Evolutionary conservation across 2,113 vertebrate genomes (phyloP).

Genomic region (Himantopus leucocephalus): DNA sequence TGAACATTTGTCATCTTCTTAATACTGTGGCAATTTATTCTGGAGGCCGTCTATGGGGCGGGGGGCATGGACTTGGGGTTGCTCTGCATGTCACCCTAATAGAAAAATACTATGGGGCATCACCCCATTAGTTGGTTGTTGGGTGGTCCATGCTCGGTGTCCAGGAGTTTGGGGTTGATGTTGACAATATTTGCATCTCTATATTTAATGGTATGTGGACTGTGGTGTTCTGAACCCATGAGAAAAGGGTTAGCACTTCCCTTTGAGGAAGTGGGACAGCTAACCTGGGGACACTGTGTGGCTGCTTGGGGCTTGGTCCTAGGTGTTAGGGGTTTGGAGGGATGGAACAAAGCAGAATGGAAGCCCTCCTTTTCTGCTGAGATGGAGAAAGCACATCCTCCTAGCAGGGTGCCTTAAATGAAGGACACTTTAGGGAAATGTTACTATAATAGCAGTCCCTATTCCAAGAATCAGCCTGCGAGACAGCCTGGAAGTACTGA

Average conservation of each 20-base stretch:
- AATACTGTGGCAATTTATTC: not conserved
- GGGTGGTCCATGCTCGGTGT: not conserved
- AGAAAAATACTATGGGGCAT: not conserved
- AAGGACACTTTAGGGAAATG: not conserved
- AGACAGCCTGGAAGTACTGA: not conserved
- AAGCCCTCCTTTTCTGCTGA: not conserved
- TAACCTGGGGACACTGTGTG: not conserved
- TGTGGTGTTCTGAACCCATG: not conserved
- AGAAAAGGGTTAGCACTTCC: not conserved
- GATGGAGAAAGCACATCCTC: not conserved
- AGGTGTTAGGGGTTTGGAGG: not conserved
- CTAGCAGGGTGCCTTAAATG: not conserved
- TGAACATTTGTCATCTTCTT: not conserved
- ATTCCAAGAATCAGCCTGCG: not conserved
- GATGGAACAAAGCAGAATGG: not conserved
- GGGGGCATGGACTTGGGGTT: not conserved
- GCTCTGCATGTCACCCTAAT: not conserved
- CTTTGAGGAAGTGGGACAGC: not conserved
- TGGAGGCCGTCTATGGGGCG: not conserved
- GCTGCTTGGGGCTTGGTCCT: not conserved
- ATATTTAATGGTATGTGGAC: fast-evolving
- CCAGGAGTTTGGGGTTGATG: not conserved
- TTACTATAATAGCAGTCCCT: not conserved
- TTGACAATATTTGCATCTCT: not conserved
- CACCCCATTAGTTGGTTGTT: fast-evolving